phyloP scores from a whole-genome alignment of 2,797 vertebrate genomes.

The Rhyacichthys aspro region DNA sequence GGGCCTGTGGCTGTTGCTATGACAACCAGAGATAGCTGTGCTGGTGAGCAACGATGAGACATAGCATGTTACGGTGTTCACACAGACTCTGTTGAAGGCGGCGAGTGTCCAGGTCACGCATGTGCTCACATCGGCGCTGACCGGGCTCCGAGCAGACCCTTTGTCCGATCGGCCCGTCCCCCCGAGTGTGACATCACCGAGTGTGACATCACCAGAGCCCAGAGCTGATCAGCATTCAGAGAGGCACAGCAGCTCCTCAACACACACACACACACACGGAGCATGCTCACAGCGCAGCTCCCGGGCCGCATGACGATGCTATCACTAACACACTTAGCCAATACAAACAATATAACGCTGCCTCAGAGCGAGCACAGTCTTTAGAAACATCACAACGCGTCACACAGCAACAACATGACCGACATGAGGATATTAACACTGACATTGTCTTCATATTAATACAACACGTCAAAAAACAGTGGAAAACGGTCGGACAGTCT shows the following conservation, averaged over 20 bases:
- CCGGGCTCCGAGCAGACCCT: conserved; percentile 32
- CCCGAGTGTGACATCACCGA: conserved; percentile 68
- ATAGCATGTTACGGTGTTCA: conserved; percentile 15
- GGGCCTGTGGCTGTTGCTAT: conserved; percentile 80
- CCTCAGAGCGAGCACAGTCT: background rate
- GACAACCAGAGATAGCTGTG: conserved; percentile 74
- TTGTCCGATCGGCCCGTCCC: conserved; percentile 54
- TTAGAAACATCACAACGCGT: background rate
- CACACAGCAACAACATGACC: background rate
- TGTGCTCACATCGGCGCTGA: conserved; percentile 24
- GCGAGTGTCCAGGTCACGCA: background rate
- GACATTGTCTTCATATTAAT: too few relatives aligned
- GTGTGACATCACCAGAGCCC: conserved; percentile 76
- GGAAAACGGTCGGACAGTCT: too few relatives aligned
- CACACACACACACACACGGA: conserved; percentile 52
- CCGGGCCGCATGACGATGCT: conserved; percentile 68
- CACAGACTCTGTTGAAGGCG: conserved; percentile 15
- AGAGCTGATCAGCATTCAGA: conserved; percentile 78
- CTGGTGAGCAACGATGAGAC: conserved; percentile 51
- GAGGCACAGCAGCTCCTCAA: conserved; percentile 59
- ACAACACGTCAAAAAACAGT: too few relatives aligned
- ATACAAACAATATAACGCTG: conserved; percentile 26
- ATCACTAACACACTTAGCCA: conserved; percentile 52
- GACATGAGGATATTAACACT: too few relatives aligned
- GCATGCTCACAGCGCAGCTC: conserved; percentile 67